These are phyloP conservation scores for Diplodus sargus DNA, from an alignment of 2,797 vertebrate species.

Conservation along the genomic window DNA sequence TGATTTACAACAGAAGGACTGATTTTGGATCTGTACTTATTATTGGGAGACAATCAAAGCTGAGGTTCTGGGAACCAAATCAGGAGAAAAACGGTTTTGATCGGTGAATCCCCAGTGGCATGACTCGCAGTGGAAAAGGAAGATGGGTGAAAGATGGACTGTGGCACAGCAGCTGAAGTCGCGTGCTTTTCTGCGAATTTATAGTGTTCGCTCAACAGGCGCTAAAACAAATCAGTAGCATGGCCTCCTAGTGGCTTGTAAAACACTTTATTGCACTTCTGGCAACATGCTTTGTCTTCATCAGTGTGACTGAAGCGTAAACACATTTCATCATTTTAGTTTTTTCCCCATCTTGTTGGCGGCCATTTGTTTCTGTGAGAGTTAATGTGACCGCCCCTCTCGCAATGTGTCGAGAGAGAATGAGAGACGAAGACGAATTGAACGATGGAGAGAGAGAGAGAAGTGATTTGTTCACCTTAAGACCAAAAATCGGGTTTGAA, in stretches of 20 bases:
- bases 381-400: conserved; percentile 6
- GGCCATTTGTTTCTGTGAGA: conserved; percentile 20
- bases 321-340: conserved; percentile 11
- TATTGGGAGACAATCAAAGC: neutral
- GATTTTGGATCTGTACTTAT: neutral
- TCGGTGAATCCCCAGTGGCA: neutral
- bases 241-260: neutral
- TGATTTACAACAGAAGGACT: neutral
- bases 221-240: conserved; percentile 23
- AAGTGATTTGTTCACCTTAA: neutral
- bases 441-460: neutral
- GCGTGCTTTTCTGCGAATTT: conserved; percentile 23
- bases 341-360: neutral
- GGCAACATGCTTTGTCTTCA: conserved; percentile 11
- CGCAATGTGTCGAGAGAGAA: conserved; percentile 1
- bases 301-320: conserved; percentile 16
- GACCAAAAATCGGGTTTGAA: neutral
- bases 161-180: neutral
- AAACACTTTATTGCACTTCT: conserved; percentile 31
- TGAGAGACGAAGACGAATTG: neutral
- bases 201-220: conserved; percentile 6
- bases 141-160: conserved; percentile 2
- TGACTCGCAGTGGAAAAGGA: conserved; percentile 5
- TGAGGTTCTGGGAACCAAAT: neutral
- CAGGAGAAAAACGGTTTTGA: neutral